Base-by-base conservation (phyloP, 2,113 vertebrate species). In the Limnothrissa miodon region DNA sequence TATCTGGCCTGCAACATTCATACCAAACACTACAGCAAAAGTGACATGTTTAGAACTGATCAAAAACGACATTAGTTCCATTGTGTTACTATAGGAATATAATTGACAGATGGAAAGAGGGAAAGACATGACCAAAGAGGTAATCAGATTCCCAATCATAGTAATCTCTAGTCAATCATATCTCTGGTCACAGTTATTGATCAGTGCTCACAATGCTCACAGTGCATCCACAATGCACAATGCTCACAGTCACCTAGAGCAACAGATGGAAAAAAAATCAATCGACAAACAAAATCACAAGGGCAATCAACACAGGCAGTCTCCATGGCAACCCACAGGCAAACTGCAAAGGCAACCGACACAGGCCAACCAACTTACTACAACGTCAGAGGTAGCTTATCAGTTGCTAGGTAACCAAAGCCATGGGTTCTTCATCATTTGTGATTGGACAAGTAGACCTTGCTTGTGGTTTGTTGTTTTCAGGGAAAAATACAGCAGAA, bases 321-420 rank as follows among this genome's bases (percentile, higher is more conserved):
- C 90, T 92, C 93, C 94, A 93, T 90, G 90, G 93, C 93, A 94
- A 94, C 93, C 94, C 93, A 94, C 94, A 94, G 93, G 93, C 94
- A 93, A 84, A 80, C 93, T 86, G 93, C 94, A 94, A 94, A 93
- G 93, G 94, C 93, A 93, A 94, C 91, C 93, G 93, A 94, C 93
- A 95, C 94, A 95, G 94, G 91, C 93, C 94, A 94, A 93, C 94
- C 93, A 93, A 96, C 95, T 96, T 96, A 96, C 95, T 92, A 95
- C 93, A 90, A 90, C 89, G 92, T 92, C 93, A 92, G 92, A 93
- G 21, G 53, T 93, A 87, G 48, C 95, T 95, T 93, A 93, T 93
- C 88, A 93, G 93, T 91, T 92, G 93, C 92, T 95, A 92, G 92
- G 94, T 90, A 92, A 94, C 93, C 94, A 92, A 93, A 95, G 94